Percentiles rank a stretch among this genome's conserved stretches.
Conservation (phyloP, 2,797 vertebrate genomes). For the Allobates femoralis region DNA sequence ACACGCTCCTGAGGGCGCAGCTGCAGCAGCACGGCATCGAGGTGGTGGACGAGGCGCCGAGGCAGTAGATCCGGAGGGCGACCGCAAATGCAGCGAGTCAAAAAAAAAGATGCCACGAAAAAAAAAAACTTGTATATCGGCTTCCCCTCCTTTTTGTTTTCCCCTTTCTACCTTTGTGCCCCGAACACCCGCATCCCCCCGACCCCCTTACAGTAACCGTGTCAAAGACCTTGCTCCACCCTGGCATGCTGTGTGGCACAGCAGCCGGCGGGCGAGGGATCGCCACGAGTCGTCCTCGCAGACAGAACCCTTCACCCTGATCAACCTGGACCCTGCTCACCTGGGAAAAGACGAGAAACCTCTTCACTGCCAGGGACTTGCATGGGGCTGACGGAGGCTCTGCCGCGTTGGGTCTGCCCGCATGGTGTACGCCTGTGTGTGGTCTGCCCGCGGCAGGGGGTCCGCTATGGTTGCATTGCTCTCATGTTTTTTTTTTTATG, state of each 20-base stretch:
- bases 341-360: slow-evolving; percentile 2
- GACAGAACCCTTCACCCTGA: background rate
- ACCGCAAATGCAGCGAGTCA: background rate
- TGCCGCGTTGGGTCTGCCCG: too few species aligned
- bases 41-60: slow-evolving; percentile 77
- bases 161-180: background rate
- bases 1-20: slow-evolving; percentile 83
- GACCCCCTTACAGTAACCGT: slow-evolving; percentile 22
- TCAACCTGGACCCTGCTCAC: background rate
- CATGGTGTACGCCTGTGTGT: too few species aligned
- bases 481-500: slow-evolving; percentile 27
- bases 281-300: slow-evolving; percentile 18
- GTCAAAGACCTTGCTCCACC: slow-evolving; percentile 43
- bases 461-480: slow-evolving; percentile 35
- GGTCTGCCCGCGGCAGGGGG: slow-evolving; percentile 8
- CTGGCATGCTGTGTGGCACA: slow-evolving; percentile 26
- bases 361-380: slow-evolving; percentile 39
- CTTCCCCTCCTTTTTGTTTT: slow-evolving; percentile 14
- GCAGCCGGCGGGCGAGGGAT: background rate
- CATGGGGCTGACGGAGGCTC: background rate
- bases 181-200: slow-evolving; percentile 15
- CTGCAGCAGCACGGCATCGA: slow-evolving; percentile 87
- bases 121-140: slow-evolving; percentile 28
- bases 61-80: slow-evolving; percentile 73
- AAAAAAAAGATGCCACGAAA: slow-evolving; percentile 19